Evolutionary conservation across 2,888 invertebrate species (phyloP).

Genomic region (Ligdia adustata): DNA sequence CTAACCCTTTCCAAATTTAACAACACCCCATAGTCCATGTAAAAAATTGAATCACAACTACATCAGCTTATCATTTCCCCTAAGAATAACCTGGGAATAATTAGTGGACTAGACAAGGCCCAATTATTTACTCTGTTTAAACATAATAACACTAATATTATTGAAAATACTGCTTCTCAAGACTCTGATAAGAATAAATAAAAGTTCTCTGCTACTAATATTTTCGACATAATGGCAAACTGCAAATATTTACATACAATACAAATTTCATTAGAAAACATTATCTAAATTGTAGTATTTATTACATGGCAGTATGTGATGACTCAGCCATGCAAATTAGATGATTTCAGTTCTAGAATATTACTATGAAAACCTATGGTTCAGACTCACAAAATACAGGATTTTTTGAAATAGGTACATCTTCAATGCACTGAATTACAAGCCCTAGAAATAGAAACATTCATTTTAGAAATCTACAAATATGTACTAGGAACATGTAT

Average conservation of each 20-base stretch:
- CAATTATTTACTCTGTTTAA: background rate
- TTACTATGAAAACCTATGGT: no score
- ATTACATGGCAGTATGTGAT: conserved; percentile 1
- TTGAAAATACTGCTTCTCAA: background rate
- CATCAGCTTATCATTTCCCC: no score
- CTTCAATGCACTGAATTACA: no score
- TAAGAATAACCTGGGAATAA: no score
- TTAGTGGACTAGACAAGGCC: background rate
- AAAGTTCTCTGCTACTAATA: background rate
- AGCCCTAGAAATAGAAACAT: background rate
- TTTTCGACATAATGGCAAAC: background rate
- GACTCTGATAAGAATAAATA: background rate
- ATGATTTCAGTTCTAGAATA: no score
- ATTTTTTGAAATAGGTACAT: no score
- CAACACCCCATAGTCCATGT: no score
- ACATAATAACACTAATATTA: background rate
- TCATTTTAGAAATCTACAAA: background rate
- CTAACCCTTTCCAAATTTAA: no score
- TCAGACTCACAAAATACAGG: no score
- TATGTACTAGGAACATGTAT: conserved; percentile 34
- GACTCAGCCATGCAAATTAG: no score
- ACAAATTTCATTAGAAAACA: background rate
- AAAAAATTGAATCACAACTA: no score
- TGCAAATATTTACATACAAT: background rate
- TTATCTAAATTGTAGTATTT: background rate